Evolutionary conservation across 2,113 vertebrate species (phyloP).

Genomic region (Ammodytes dubius): DNA sequence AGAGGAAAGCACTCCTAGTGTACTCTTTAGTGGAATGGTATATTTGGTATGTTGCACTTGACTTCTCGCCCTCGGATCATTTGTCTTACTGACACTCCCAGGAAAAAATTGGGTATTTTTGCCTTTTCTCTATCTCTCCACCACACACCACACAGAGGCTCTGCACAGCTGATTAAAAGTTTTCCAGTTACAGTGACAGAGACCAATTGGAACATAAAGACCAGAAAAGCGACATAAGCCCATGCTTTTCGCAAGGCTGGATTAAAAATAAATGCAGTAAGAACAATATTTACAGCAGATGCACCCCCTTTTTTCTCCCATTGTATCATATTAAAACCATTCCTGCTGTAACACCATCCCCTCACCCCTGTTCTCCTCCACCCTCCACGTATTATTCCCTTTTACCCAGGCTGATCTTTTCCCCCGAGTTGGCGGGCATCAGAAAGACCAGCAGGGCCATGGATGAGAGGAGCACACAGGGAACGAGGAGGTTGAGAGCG

Average conservation of each 20-base stretch:
- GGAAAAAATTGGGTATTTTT: conserved; percentile 40
- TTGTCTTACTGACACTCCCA: conserved; percentile 38
- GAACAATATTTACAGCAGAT: conserved; percentile 8
- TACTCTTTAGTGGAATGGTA: conserved; percentile 14
- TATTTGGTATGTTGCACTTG: conserved; percentile 49
- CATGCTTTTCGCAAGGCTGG: not conserved
- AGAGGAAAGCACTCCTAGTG: conserved; percentile 16
- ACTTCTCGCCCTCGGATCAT: conserved; percentile 29
- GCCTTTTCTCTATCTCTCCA: conserved; percentile 1
- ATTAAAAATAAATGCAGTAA: conserved; percentile 1
- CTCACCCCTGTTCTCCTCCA: not conserved
- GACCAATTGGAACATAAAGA: conserved; percentile 6
- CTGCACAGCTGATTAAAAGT: conserved; percentile 12
- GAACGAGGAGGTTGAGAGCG: conserved; percentile 81
- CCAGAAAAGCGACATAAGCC: not conserved
- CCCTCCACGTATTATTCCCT: conserved; percentile 27
- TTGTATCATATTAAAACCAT: not conserved
- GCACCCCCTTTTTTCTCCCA: not conserved
- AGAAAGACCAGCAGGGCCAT: conserved; percentile 81
- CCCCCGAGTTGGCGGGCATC: conserved; percentile 80
- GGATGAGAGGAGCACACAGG: conserved; percentile 81
- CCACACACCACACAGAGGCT: conserved; percentile 10
- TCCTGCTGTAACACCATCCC: not conserved
- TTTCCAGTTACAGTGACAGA: conserved; percentile 7
- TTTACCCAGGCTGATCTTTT: conserved; percentile 83